Base-by-base conservation (phyloP, 2,888 invertebrate genomes). In the Cantharis rufa region DNA sequence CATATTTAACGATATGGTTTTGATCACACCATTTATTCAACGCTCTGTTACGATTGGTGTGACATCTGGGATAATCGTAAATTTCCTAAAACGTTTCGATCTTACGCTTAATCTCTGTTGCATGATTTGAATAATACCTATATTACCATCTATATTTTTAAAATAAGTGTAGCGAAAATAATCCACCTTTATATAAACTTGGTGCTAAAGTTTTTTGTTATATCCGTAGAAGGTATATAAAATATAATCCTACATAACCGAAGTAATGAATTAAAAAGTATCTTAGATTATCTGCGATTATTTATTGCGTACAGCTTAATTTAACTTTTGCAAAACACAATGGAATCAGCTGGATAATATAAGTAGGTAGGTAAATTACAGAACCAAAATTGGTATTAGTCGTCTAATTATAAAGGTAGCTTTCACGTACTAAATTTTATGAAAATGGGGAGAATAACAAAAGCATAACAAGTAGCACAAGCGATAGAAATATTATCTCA, bases 31-130 rank as follows among this genome's bases (percentile, higher is more conserved):
- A 63, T 73, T 70, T 76, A 73, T 72, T 69, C 64, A 69, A 63
- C 66, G 73, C 64, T 73, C 72, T 73, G 66, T 66, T 66, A 70
- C 68, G 69, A 69, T 70, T 69, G 64, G 63, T 61, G 70, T 70
- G 72, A 73, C 72, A 76, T 73, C 74, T 74, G 74, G 71, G 68
- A 77, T 77, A 77, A 77, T 71, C 77, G 77, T 77, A 77, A 77
- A 77, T 77, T 77, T 71, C 71, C 71, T 68, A 15, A 70, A 74
- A 69, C 32, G 69, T 68, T 62, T 71, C 70, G 66, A 24, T 68
- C 74, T 71, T 74, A 27, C 32, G 66, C 61, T 73, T 76, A 76
- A 70, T 70, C 72, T 70, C 61, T 69, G 71, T 68, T 68, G 69
- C 69, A 70, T 74, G 62, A 77, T 77, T 77, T 74, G 73, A 77